Evolutionary conservation across 2,888 invertebrate genomes (phyloP).

Genomic region (Seira sanloemensis): DNA sequence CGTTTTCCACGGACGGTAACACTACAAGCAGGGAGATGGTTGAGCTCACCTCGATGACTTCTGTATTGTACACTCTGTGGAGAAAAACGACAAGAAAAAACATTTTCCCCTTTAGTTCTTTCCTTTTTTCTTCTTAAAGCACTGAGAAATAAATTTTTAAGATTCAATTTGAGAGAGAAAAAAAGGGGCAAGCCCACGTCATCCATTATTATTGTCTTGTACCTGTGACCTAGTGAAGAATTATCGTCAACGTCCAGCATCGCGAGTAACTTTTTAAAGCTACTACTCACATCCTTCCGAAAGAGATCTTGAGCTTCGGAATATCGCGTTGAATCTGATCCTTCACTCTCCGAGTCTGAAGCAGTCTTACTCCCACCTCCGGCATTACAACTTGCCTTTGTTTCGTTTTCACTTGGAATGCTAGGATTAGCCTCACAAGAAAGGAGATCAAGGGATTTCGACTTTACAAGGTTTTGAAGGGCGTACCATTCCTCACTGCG

Average conservation of each 20-base stretch:
- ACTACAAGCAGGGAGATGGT: conserved; percentile 95
- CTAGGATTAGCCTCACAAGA: conserved; percentile 43
- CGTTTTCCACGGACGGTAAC: conserved; percentile 93
- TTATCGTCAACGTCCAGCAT: conserved; percentile 70
- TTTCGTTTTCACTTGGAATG: conserved; percentile 55
- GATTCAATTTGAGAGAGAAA: conserved; percentile 3
- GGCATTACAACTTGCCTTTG: conserved; percentile 25
- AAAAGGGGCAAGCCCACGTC: background rate
- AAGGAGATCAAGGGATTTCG: conserved; percentile 69
- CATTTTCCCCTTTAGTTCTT: no score
- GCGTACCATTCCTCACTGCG: conserved; percentile 96
- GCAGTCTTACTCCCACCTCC: conserved; percentile 31
- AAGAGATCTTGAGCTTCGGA: conserved; percentile 72
- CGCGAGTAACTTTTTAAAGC: conserved; percentile 71
- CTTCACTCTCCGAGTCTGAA: conserved; percentile 59
- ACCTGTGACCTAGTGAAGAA: conserved; percentile 72
- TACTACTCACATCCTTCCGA: conserved; percentile 64
- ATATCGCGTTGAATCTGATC: conserved; percentile 49
- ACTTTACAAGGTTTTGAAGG: conserved; percentile 79
- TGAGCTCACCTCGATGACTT: conserved; percentile 93
- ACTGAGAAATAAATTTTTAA: conserved; percentile 31
- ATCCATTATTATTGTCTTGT: conserved; percentile 3
- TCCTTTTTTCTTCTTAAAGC: no score
- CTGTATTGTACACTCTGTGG: conserved; percentile 88
- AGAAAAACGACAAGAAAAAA: background rate